Percentiles rank a stretch among this genome's conserved stretches.
These are phyloP conservation scores for Frankliniella intonsa DNA, from an alignment of 2,888 invertebrate genomes.

Conservation along the genomic window DNA sequence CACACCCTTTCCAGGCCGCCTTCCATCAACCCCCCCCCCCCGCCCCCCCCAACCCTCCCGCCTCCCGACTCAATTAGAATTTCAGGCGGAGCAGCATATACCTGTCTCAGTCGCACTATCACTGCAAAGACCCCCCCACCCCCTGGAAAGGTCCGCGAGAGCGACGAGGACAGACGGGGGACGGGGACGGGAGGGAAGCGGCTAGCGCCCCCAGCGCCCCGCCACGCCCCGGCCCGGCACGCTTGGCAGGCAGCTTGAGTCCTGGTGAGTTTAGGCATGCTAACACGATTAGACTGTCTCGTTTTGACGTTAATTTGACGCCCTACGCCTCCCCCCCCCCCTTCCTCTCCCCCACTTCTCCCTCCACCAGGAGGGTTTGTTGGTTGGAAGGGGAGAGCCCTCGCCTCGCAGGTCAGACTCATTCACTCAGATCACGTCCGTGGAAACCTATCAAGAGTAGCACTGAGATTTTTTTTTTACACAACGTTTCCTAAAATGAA, in stretches of 20 bases:
- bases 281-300: neutral
- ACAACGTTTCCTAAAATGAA: too few species aligned
- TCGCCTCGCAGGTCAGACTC: neutral
- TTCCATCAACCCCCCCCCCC: neutral
- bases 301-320: slow-evolving; percentile 14
- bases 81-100: neutral
- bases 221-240: neutral
- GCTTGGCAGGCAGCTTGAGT: too few species aligned
- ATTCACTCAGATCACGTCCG: neutral
- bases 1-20: neutral
- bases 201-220: neutral
- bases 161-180: neutral
- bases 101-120: too few species aligned
- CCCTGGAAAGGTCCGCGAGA: neutral
- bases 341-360: neutral
- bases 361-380: neutral
- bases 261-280: neutral
- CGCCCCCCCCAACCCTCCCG: neutral
- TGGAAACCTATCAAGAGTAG: neutral
- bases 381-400: neutral
- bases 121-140: neutral
- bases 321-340: neutral
- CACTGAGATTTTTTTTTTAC: neutral
- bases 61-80: slow-evolving; percentile 3
- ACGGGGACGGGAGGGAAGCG: neutral